Conservation (phyloP, 92 coral and sea anemone species). For the Hydrozoanthus gracilis region DNA sequence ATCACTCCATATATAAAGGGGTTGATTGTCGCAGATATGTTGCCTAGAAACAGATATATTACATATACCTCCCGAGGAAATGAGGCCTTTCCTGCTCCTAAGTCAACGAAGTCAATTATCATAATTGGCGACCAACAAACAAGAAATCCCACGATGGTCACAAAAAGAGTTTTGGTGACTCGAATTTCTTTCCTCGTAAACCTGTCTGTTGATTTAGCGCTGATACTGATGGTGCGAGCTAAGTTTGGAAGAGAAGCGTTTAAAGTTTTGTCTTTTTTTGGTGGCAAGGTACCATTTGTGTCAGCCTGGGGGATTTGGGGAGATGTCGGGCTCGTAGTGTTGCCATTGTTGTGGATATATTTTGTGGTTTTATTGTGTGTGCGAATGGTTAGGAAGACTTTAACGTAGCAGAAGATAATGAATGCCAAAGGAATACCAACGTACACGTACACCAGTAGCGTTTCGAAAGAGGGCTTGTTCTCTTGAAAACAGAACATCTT, state of each 20-base stretch:
- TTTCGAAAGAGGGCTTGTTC: slow-evolving; percentile 46
- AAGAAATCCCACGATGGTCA: slow-evolving; percentile 59
- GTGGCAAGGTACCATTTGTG: background rate
- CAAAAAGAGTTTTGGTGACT: slow-evolving; percentile 62
- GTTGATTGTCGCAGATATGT: slow-evolving; percentile 58
- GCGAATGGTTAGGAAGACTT: slow-evolving; percentile 62
- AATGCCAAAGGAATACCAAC: slow-evolving; percentile 55
- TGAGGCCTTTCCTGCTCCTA: slow-evolving; percentile 42
- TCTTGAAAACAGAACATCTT: slow-evolving; percentile 75
- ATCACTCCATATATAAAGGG: slow-evolving; percentile 66
- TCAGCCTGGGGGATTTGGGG: background rate
- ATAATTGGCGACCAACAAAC: slow-evolving; percentile 68
- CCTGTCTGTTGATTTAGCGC: slow-evolving; percentile 6
- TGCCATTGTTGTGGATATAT: background rate
- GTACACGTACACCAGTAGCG: slow-evolving; percentile 54
- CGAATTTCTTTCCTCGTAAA: slow-evolving; percentile 54
- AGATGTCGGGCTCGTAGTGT: slow-evolving; percentile 10
- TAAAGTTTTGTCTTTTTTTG: background rate
- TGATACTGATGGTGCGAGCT: slow-evolving; percentile 23
- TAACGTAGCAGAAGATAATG: slow-evolving; percentile 59
- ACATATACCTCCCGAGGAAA: slow-evolving; percentile 66
- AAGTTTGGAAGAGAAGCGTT: slow-evolving; percentile 26
- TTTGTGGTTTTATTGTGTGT: slow-evolving; percentile 47
- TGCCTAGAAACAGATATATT: slow-evolving; percentile 60
- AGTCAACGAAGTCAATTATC: slow-evolving; percentile 64